Evolutionary conservation across 2,797 vertebrate species (phyloP).

Genomic region (Cynopterus sphinx): DNA sequence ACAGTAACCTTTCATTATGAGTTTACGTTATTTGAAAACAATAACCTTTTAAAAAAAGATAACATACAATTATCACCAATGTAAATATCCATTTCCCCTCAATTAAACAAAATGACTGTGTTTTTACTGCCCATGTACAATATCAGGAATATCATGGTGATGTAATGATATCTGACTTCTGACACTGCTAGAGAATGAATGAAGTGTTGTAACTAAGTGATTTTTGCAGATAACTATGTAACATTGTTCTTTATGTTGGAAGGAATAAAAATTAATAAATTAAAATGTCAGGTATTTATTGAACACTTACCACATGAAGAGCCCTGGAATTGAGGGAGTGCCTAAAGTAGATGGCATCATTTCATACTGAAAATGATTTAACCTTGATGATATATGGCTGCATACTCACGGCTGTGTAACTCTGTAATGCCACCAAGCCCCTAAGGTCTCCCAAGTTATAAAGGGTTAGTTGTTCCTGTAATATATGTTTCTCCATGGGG

Average conservation of each 20-base stretch:
- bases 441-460: not conserved
- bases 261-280: constrained; percentile 31
- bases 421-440: constrained; percentile 21
- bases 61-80: not conserved
- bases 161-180: not conserved
- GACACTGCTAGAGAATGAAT: not conserved
- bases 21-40: not conserved
- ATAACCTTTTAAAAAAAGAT: not conserved
- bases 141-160: not conserved
- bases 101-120: not conserved
- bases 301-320: constrained; percentile 8
- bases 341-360: constrained; percentile 29
- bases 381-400: not conserved
- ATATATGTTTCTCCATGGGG: not conserved
- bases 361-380: constrained; percentile 44
- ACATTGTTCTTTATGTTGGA: not conserved
- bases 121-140: not conserved
- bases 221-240: not conserved
- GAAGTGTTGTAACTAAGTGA: not conserved
- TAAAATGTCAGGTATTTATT: constrained; percentile 49
- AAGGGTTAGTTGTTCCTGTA: constrained; percentile 36
- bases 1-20: not conserved
- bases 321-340: not conserved
- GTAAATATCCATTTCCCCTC: not conserved
- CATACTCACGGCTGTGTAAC: not conserved